Evolutionary conservation across 2,888 invertebrate species (phyloP), one percentile per base, ranked within the genome.

Genomic region (Ceramica pisi): DNA sequence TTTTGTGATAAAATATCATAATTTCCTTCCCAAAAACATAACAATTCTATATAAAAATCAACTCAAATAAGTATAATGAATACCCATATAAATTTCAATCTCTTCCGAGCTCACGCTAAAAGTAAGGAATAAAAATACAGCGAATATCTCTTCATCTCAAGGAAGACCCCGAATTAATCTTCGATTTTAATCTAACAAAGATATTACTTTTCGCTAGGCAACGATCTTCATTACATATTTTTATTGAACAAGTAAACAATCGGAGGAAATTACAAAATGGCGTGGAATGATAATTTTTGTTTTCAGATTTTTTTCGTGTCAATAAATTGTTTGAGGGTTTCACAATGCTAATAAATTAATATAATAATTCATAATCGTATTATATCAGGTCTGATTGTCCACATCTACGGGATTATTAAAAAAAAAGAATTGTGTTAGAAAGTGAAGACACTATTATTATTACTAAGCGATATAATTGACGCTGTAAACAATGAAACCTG

Each of bases 131-230:
- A 75, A 66, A 67, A 63, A 71, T 77, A 60, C 23, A 26, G 50
- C 41, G 23, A 71, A 78, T 77, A 71, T 74, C 60, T 81, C 66
- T 66, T 64, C 46, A 60, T 73, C 46, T 41, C 23, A 62, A 70
- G 51, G 51, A 70, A 70, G 60, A 46, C 23, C n/a, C 46, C 38
- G 31, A 69, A 82, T 82, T 72, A 73, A 83, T 79, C 71, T 70
- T 79, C 69, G 72, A 85, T 82, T 85, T 73, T 83, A 83, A 75
- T 81, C 67, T 69, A 71, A 78, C 78, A 81, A 75, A 72, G 72
- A 74, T 68, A 80, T 83, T 77, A 66, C 72, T 80, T 86, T 76
- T 72, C 57, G 60, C 59, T 35, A 19, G 60, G 73, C 55, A 67
- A 75, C 64, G 65, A 69, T 81, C 62, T 83, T 83, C 65, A 85